A percentile compares a stretch with the other conserved stretches of the same genome.
Conservation (phyloP, 2,888 invertebrate genomes). For the Odontocolon sp. region DNA sequence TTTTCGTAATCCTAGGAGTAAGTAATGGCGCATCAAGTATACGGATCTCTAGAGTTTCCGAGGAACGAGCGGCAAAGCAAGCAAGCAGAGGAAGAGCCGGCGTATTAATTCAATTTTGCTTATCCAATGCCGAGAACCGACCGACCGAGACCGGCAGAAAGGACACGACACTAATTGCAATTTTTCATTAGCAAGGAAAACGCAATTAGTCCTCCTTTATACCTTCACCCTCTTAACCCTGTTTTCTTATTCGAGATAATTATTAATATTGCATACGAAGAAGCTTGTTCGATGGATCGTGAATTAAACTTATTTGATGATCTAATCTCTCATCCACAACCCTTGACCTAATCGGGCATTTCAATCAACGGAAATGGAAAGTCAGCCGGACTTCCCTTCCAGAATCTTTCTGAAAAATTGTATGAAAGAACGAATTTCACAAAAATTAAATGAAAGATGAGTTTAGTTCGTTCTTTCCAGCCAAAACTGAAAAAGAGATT, state of each 20-base stretch:
- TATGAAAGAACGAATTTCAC: not conserved
- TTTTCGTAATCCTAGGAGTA: conserved; percentile 64
- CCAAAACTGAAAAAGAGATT: not conserved
- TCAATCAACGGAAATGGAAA: not conserved
- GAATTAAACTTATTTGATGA: conserved; percentile 11
- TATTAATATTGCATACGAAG: conserved; percentile 63
- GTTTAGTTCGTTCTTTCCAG: not conserved
- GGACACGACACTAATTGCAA: conserved; percentile 69
- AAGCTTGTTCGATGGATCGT: not conserved
- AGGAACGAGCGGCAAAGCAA: not conserved
- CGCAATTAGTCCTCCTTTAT: conserved; percentile 22
- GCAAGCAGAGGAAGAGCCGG: conserved; percentile 13
- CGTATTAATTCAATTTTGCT: conserved; percentile 71
- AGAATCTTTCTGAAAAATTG: not conserved
- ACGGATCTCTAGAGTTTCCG: too few relatives aligned
- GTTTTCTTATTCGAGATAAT: conserved; percentile 63
- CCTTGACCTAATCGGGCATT: conserved; percentile 38
- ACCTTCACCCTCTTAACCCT: not conserved
- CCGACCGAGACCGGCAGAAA: conserved; percentile 10
- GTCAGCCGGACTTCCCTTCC: conserved; percentile 15
- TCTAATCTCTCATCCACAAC: conserved; percentile 48
- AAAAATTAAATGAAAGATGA: not conserved
- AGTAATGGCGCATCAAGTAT: conserved; percentile 62
- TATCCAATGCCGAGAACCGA: conserved; percentile 61
- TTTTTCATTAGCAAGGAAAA: conserved; percentile 68